phyloP scores from a whole-genome alignment of 1,140 invertebrate genomes.

The Scylla paramamosain region DNA sequence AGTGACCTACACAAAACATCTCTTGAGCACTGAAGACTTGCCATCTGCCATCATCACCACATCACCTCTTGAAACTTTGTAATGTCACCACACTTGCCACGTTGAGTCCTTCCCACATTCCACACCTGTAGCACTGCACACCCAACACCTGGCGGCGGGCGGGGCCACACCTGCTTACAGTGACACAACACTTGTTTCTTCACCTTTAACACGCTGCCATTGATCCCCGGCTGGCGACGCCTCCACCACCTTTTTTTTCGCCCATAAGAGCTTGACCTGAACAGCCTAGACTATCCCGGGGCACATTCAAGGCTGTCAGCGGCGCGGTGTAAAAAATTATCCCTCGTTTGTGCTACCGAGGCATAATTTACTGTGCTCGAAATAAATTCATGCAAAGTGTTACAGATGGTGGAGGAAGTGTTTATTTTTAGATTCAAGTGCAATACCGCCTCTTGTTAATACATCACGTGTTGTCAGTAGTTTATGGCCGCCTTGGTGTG shows the following conservation, averaged over 20 bases:
- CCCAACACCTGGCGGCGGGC: no score
- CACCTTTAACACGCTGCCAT: not conserved
- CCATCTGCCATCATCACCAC: no score
- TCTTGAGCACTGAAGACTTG: no score
- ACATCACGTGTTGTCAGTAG: no score
- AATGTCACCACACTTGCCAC: no score
- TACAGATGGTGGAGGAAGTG: not conserved
- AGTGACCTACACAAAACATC: no score
- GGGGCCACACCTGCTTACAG: not conserved
- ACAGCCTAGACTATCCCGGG: not conserved
- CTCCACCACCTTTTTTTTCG: not conserved
- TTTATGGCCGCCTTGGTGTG: no score
- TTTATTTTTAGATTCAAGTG: not conserved
- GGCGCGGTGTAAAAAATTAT: not conserved
- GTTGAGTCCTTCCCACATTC: no score
- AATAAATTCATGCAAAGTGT: not conserved
- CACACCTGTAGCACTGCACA: no score
- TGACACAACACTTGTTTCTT: conserved; percentile 2
- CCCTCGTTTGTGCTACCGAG: not conserved
- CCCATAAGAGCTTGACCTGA: not conserved
- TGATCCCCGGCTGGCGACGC: not conserved
- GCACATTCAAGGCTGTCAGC: not conserved
- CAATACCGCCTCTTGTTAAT: no score
- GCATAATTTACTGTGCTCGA: not conserved
- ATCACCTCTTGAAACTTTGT: no score